A percentile compares a stretch with the other conserved stretches of the same genome.
These are phyloP conservation scores for Pantelozetes paolii DNA, from an alignment of 2,888 invertebrate species.

Conservation along the genomic window DNA sequence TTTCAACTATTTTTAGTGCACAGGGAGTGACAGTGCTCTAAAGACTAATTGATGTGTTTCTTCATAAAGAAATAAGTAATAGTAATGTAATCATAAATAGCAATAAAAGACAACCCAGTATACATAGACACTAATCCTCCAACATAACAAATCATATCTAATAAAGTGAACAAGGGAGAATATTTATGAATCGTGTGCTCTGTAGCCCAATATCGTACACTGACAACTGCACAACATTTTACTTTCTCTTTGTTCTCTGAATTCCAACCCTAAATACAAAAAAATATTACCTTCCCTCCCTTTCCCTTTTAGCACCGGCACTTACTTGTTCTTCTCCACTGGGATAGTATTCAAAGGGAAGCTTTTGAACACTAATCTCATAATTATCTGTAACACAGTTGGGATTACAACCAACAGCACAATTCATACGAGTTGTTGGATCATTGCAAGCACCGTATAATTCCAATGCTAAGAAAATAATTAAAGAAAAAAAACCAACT, in stretches of 20 bases:
- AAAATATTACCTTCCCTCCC: no score
- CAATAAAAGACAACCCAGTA: not conserved
- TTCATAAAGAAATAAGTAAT: no score
- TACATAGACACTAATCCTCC: slow-evolving; percentile 19
- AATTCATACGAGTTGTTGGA: not conserved
- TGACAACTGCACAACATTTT: not conserved
- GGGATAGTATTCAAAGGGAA: not conserved
- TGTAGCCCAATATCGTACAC: not conserved
- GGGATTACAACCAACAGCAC: not conserved
- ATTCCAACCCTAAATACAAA: not conserved
- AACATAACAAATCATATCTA: slow-evolving; percentile 7
- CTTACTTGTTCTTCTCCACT: no score
- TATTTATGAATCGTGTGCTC: slow-evolving; percentile 5
- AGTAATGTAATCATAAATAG: not conserved
- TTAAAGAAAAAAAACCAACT: no score
- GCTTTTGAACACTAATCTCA: not conserved
- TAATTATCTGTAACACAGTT: not conserved
- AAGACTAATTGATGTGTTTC: no score
- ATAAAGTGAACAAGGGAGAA: not conserved
- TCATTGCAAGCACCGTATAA: not conserved
- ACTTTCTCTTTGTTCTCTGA: not conserved
- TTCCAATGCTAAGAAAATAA: not conserved
- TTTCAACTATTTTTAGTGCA: no score
- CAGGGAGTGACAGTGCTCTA: no score
- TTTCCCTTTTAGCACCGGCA: no score